These are phyloP conservation scores for Cochlearius cochlearius DNA, from an alignment of 2,113 vertebrate species.

Conservation along the genomic window DNA sequence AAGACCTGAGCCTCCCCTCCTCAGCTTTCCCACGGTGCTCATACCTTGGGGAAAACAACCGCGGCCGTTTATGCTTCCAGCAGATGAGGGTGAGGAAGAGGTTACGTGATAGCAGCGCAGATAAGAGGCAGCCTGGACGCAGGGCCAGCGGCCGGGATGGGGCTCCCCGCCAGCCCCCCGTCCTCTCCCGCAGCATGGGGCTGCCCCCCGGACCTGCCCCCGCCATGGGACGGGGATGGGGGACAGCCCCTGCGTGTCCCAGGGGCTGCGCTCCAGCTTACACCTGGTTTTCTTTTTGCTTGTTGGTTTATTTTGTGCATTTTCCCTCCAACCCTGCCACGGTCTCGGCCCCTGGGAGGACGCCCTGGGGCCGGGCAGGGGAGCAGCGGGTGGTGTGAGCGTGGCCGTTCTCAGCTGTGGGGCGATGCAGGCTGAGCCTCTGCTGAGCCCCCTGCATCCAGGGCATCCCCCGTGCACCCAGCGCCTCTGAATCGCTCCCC, in stretches of 20 bases:
- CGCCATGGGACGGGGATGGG: not conserved
- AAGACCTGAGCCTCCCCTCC: not conserved
- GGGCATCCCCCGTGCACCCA: not conserved
- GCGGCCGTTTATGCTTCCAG: not conserved
- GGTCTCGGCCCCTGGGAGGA: accelerated
- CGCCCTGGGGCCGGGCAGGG: accelerated
- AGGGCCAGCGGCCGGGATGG: not conserved
- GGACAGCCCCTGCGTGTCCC: accelerated
- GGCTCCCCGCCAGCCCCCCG: not conserved
- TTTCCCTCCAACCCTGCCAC: not conserved
- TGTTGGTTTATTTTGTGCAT: not conserved
- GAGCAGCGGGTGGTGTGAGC: not conserved
- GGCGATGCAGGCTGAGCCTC: not conserved
- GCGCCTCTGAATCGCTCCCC: not conserved
- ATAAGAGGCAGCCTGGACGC: not conserved
- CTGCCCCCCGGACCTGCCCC: not conserved
- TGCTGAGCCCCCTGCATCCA: not conserved
- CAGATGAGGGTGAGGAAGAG: slow-evolving; percentile 38
- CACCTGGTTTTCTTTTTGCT: not conserved
- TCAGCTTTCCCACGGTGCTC: slow-evolving; percentile 51
- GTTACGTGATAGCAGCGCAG: not conserved
- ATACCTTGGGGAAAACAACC: not conserved
- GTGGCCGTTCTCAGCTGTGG: not conserved
- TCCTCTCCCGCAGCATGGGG: not conserved
- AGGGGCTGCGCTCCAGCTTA: not conserved